These are phyloP conservation scores for Zaprionus ghesquierei DNA, from an alignment of 1,140 invertebrate genomes.

Conservation along the genomic window DNA sequence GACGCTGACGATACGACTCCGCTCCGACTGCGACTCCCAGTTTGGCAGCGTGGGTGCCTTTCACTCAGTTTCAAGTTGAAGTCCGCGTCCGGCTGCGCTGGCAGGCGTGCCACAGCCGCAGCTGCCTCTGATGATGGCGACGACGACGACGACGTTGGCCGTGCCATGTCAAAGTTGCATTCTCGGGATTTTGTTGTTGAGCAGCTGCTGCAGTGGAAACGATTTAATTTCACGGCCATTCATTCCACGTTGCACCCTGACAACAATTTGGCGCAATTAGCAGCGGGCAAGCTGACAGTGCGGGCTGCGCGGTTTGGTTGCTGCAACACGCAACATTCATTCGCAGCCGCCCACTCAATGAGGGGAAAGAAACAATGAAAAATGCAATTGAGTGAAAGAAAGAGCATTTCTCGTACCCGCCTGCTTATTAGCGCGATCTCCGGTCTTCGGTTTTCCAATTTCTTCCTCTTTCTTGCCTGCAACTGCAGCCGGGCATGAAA, in stretches of 20 bases:
- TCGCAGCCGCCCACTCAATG: slow-evolving; percentile 27
- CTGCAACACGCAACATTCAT: neutral
- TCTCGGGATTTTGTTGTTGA: slow-evolving; percentile 13
- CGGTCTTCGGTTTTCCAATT: neutral
- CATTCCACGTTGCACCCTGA: slow-evolving; percentile 43
- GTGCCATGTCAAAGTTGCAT: slow-evolving; percentile 70
- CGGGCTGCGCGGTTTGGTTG: neutral
- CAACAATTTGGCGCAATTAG: slow-evolving; percentile 66
- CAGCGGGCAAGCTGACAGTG: slow-evolving; percentile 30
- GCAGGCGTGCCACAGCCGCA: slow-evolving; percentile 7
- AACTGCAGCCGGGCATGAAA: slow-evolving; percentile 22
- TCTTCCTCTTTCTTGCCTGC: neutral
- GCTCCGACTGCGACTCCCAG: neutral
- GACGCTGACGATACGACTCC: neutral
- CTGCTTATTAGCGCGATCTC: slow-evolving; percentile 8
- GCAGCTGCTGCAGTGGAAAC: slow-evolving; percentile 57
- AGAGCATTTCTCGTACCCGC: slow-evolving; percentile 30
- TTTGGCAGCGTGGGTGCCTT: slow-evolving; percentile 64
- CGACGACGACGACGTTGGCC: too few relatives aligned
- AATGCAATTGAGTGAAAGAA: slow-evolving; percentile 48
- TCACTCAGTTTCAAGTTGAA: slow-evolving; percentile 53
- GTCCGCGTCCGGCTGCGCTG: slow-evolving; percentile 30
- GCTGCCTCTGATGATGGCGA: too few relatives aligned
- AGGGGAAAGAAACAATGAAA: slow-evolving; percentile 23
- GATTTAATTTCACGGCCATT: slow-evolving; percentile 75